A percentile compares a stretch with the other conserved stretches of the same genome.
Evolutionary conservation across 1,140 invertebrate species (phyloP).

Genomic region (Penaeus chinensis): DNA sequence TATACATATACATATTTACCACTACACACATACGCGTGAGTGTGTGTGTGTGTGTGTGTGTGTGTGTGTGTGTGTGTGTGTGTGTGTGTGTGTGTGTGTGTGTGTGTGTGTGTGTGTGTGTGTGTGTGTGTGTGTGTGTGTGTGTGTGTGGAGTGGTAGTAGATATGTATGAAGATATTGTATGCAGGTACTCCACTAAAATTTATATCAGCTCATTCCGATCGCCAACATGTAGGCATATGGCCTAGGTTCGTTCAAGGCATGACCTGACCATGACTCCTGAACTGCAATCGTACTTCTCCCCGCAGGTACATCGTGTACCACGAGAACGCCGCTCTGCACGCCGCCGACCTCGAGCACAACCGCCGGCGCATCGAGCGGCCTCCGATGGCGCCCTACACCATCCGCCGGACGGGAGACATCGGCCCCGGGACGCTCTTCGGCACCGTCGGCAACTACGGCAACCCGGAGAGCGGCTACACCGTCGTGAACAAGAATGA

Average conservation of each 20-base stretch:
- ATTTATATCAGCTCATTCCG: neutral
- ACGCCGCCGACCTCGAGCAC: neutral
- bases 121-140: slow-evolving; percentile 17
- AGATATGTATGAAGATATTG: slow-evolving; percentile 4
- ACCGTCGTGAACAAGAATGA: slow-evolving; percentile 26
- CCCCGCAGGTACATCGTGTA: slow-evolving; percentile 33
- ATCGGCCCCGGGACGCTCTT: slow-evolving; percentile 15
- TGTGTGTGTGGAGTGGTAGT: slow-evolving; percentile 2
- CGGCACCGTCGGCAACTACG: slow-evolving; percentile 39
- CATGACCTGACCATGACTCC: neutral
- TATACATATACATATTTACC: slow-evolving; percentile 26
- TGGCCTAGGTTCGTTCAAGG: neutral
- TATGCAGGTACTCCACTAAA: neutral
- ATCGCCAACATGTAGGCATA: neutral
- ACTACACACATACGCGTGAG: slow-evolving; percentile 15
- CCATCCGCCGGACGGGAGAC: neutral
- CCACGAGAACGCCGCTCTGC: slow-evolving; percentile 12
- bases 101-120: slow-evolving; percentile 8
- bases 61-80: slow-evolving; percentile 13
- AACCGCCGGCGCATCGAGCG: neutral
- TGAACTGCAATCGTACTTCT: neutral
- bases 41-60: slow-evolving; percentile 20
- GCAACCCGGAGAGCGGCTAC: slow-evolving; percentile 36
- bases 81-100: slow-evolving; percentile 4
- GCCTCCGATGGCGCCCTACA: neutral